Evolutionary conservation across 2,888 invertebrate species (phyloP), one percentile per base, ranked within the genome.

Genomic region (Xylocampa areola): DNA sequence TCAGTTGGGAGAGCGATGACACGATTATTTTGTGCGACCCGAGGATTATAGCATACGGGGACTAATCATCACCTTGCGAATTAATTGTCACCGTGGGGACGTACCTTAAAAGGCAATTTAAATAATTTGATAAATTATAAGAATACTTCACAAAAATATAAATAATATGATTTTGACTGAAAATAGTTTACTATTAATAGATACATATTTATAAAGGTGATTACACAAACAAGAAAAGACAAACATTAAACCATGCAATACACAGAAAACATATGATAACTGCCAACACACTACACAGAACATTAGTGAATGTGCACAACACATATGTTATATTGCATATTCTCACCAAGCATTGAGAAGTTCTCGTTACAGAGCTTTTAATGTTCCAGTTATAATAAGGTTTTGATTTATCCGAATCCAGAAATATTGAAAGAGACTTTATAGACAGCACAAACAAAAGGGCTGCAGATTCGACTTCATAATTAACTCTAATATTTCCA

Each of bases 321-420:
- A 73, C 63, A 65, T 57, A 65, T 66, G 73, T 67, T 66, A 73
- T 51, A 70, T 53, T 52, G 17, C 27, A 27, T 57, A 21, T 52
- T 14, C 52, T 44, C 57, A 68, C 73, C 58, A 79, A 80, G 81
- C 77, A 62, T 70, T 61, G 61, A 75, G 41, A 62, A 45, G 40
- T 58, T 54, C 49, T 54, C 16, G 27, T 47, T 50, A 25, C 30
- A 43, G 30, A 16, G 27, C 48, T 30, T 48, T 55, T 58, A 11
- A 32, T 45, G 23, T 63, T 51, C 66, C 51, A 48, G 39, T 51
- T 36, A 55, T 59, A 47, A 39, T n/a, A 37, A 50, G 48, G 23
- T 33, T 37, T 50, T 21, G 6, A 35, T 27, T 29, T n/a, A 21
- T 35, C 41, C 36, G 10, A 44, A 49, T 29, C 60, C 49, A 52